These are phyloP conservation scores for Ptychadena robeensis DNA, from an alignment of 2,797 vertebrate species.

Conservation along the genomic window DNA sequence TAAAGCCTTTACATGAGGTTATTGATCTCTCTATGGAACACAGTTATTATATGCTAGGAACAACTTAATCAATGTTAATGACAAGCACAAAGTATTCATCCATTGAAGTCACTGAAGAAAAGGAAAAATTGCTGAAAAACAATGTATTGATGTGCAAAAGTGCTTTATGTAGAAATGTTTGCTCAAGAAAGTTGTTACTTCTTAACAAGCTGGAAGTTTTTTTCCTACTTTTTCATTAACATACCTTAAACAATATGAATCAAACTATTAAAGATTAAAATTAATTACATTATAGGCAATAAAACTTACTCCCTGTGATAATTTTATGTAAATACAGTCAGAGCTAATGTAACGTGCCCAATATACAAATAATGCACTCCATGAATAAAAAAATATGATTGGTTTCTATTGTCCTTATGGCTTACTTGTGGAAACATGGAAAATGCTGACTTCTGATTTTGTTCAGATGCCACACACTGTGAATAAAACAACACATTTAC, in stretches of 20 bases:
- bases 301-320: too few relatives aligned
- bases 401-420: background rate
- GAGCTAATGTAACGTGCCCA: background rate
- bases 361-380: background rate
- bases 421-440: background rate
- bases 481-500: background rate
- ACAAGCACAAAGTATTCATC: background rate
- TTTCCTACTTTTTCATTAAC: too few relatives aligned
- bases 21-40: constrained; percentile 21
- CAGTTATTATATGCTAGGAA: constrained; percentile 20
- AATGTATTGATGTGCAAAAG: background rate
- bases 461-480: background rate
- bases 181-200: too few relatives aligned
- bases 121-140: background rate
- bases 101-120: constrained; percentile 12
- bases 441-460: background rate
- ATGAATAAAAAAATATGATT: background rate
- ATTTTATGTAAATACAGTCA: too few relatives aligned
- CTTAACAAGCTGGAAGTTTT: too few relatives aligned
- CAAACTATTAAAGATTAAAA: too few relatives aligned
- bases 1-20: constrained; percentile 20
- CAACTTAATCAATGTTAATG: constrained; percentile 29
- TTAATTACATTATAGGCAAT: too few relatives aligned
- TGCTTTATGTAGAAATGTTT: too few relatives aligned
- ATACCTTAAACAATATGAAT: too few relatives aligned